Conservation (phyloP, 2,888 invertebrate genomes). For the Helicoverpa assulta region DNA sequence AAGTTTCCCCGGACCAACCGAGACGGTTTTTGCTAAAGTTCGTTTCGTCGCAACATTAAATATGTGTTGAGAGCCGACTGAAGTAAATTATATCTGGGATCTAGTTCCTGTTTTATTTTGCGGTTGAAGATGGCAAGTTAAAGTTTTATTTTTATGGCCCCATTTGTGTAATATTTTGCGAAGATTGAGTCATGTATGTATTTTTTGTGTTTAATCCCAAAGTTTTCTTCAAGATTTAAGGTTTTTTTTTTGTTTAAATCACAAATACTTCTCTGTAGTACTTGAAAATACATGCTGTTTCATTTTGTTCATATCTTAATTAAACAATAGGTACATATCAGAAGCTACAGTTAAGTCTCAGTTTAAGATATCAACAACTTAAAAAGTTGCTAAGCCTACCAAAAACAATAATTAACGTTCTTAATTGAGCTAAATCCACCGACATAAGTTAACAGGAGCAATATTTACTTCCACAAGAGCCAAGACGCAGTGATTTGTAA, state of each 20-base stretch:
- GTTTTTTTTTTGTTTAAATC: too few species aligned
- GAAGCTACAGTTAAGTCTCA: too few species aligned
- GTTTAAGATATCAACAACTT: too few species aligned
- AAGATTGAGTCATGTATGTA: background rate
- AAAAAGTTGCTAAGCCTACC: too few species aligned
- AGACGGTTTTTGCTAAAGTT: conserved; percentile 58
- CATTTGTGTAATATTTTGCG: background rate
- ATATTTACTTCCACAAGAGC: conserved; percentile 46
- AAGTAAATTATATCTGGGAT: conserved; percentile 52
- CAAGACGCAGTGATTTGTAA: conserved; percentile 54
- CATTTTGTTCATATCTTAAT: too few species aligned
- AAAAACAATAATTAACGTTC: background rate
- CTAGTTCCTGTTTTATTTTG: conserved; percentile 36
- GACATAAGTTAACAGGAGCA: conserved; percentile 30
- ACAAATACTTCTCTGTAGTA: too few species aligned
- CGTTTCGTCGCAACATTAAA: conserved; percentile 56
- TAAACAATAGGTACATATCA: too few species aligned
- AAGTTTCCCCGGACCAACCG: conserved; percentile 71
- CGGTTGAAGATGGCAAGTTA: conserved; percentile 28
- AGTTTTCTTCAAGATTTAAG: background rate
- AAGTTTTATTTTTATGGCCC: conserved; percentile 20
- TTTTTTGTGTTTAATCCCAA: background rate
- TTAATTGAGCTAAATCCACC: conserved; percentile 9
- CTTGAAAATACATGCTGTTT: too few species aligned
- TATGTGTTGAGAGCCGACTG: conserved; percentile 51